These are phyloP conservation scores for Stenoptilia bipunctidactyla DNA, from an alignment of 2,888 invertebrate species.

Conservation along the genomic window DNA sequence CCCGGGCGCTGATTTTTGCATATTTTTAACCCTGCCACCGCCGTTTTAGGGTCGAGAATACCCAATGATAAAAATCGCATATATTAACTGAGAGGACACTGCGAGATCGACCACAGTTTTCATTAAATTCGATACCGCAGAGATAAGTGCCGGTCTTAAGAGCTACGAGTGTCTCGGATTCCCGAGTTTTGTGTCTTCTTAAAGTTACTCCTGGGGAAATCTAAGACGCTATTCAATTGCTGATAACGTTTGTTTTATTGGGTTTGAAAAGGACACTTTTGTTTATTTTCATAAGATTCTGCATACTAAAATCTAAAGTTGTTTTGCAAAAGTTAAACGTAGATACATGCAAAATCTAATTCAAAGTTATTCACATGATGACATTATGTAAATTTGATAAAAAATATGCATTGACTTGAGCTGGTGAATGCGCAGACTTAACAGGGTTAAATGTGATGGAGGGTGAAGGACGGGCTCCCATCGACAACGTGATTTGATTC, in stretches of 20 bases:
- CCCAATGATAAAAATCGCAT: conserved; percentile 48
- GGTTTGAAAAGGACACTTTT: not conserved
- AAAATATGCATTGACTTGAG: conserved; percentile 14
- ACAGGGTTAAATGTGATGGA: conserved; percentile 23
- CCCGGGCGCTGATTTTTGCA: conserved; percentile 64
- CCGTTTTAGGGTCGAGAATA: conserved; percentile 25
- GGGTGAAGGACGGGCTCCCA: conserved; percentile 15
- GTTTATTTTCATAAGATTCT: not conserved
- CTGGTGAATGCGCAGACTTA: conserved; percentile 12
- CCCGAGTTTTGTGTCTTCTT: conserved; percentile 5
- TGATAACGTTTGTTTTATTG: conserved; percentile 3
- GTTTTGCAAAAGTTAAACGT: no score
- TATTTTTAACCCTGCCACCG: conserved; percentile 55
- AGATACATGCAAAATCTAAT: conserved; percentile 1
- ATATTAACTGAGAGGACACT: conserved; percentile 38
- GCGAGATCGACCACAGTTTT: conserved; percentile 25
- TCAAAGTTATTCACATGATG: conserved; percentile 4
- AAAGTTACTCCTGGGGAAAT: not conserved
- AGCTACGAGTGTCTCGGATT: conserved; percentile 29
- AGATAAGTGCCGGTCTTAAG: conserved; percentile 52
- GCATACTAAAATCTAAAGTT: not conserved
- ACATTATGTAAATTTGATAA: conserved; percentile 1
- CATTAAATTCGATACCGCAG: conserved; percentile 48
- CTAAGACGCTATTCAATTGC: conserved; percentile 3
- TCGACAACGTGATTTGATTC: conserved; percentile 20